Percentiles rank a stretch among this genome's conserved stretches.
phyloP scores from a whole-genome alignment of 2,888 invertebrate genomes.

The Epirrita christyi region DNA sequence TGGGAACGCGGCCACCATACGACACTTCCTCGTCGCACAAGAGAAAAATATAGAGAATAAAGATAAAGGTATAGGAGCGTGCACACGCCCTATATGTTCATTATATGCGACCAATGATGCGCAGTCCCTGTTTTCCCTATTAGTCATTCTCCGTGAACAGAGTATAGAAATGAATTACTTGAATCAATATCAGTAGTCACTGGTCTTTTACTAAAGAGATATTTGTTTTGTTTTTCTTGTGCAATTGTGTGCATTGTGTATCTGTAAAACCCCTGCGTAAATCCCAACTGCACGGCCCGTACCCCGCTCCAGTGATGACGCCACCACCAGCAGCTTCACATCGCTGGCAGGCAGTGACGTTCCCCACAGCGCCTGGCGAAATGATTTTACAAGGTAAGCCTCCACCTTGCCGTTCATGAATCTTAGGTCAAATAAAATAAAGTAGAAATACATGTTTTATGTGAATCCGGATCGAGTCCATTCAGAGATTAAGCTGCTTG shows the following conservation, averaged over 20 bases:
- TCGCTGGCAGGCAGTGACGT: constrained; percentile 70
- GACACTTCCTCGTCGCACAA: too few relatives aligned
- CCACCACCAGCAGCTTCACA: constrained; percentile 75
- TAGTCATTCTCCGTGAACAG: too few relatives aligned
- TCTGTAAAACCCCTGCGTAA: constrained; percentile 70
- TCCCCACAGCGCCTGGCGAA: constrained; percentile 75
- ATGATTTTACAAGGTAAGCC: constrained; percentile 76
- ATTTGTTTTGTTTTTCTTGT: constrained; percentile 40
- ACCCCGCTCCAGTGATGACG: constrained; percentile 76
- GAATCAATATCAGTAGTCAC: constrained; percentile 26
- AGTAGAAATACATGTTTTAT: not conserved
- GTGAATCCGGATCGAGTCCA: too few relatives aligned
- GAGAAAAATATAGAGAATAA: too few relatives aligned
- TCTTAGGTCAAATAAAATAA: constrained; percentile 4
- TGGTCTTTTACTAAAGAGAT: constrained; percentile 26
- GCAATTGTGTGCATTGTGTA: constrained; percentile 74
- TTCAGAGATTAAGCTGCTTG: too few relatives aligned
- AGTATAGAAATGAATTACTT: not conserved
- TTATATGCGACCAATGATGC: too few relatives aligned
- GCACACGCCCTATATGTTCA: too few relatives aligned
- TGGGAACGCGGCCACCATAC: too few relatives aligned
- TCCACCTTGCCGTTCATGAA: constrained; percentile 22
- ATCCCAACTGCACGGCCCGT: constrained; percentile 69
- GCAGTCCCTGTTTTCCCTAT: too few relatives aligned
- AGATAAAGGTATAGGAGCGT: too few relatives aligned